A percentile compares a stretch with the other conserved stretches of the same genome.
Conservation (phyloP, 2,113 vertebrate species). For the Cettia cetti region DNA sequence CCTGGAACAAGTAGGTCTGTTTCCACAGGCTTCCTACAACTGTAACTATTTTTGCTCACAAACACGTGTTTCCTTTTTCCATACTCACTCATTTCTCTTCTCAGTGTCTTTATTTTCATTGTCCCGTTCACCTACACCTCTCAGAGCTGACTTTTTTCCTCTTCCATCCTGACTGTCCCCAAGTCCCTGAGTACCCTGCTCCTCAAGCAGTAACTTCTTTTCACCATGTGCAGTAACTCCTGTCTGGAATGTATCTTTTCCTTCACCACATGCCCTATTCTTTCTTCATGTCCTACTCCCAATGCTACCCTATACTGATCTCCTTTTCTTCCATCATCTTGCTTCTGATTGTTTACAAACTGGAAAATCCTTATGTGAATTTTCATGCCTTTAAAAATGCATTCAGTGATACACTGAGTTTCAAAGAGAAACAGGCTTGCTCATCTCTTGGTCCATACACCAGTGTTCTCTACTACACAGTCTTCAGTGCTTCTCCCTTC, state of each 20-base stretch:
- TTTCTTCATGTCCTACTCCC: neutral
- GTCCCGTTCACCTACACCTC: neutral
- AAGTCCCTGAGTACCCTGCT: neutral
- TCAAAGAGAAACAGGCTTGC: neutral
- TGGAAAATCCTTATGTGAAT: neutral
- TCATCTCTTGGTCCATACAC: neutral
- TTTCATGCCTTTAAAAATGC: neutral
- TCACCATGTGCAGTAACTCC: neutral
- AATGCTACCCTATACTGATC: neutral
- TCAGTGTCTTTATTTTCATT: neutral
- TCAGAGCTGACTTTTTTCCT: neutral
- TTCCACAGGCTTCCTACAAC: conserved; percentile 39
- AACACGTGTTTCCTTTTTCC: conserved; percentile 60
- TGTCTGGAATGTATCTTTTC: neutral
- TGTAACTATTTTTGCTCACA: conserved; percentile 25
- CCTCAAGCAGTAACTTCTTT: neutral
- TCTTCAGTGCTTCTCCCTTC: neutral
- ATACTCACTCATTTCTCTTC: neutral
- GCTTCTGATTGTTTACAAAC: neutral
- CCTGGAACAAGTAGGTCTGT: conserved; percentile 1
- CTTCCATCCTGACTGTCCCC: neutral
- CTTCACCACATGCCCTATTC: neutral
- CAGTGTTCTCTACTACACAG: neutral
- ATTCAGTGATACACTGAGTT: neutral
- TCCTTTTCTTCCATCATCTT: neutral